Base-by-base conservation (phyloP, 2,888 invertebrate species). In the Phrixothrix hirtus region DNA sequence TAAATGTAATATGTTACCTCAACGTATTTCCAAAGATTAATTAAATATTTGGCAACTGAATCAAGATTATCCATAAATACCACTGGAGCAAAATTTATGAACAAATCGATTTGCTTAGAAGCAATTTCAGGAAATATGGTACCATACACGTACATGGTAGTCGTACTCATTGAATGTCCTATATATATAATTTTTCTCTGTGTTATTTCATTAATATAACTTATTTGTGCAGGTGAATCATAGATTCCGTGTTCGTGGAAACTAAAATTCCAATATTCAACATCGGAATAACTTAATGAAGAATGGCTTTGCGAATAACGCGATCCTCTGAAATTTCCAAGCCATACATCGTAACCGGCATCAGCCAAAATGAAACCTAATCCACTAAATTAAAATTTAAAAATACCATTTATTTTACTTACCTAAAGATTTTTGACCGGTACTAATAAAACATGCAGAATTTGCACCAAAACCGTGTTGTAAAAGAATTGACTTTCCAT, bases 101-200 rank as follows among this genome's bases (percentile, higher is more conserved):
- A 83, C 47, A 83, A 83, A 0, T 82, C 81, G 55, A 79, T 77
- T 27, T 88, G 76, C 38, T 84, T 79, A 25, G 82, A 79, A 56
- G 88, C 85, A 59, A 87, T 84, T 48, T 84, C 80, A 0, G 85
- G 83, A 60, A 81, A 78, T 12, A 81, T 79, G 1, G 85, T 82
- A 38, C 86, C 78, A 70, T 88, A 77, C 1, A 84, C 84, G 65
- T 84, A 85, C 56, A 85, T 80, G 44, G 83, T 77, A 0, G 88
- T 85, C 0, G 88, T 86, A 1, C 92, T 93, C 83, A 92, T 90
- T 0, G 91, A 92, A 73, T 92, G 91, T 0, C 93, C 94, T 31
- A 92, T 77, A 68, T 91, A 93, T 61, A 82, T 81, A 15, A 86
- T 57, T 27, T 57, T 47, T 38, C 57, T 42, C 14, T 56, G 41